These are phyloP conservation scores for Antedon mediterranea DNA, from an alignment of 53 echinoderm and acorn worm genomes.

Conservation along the genomic window DNA sequence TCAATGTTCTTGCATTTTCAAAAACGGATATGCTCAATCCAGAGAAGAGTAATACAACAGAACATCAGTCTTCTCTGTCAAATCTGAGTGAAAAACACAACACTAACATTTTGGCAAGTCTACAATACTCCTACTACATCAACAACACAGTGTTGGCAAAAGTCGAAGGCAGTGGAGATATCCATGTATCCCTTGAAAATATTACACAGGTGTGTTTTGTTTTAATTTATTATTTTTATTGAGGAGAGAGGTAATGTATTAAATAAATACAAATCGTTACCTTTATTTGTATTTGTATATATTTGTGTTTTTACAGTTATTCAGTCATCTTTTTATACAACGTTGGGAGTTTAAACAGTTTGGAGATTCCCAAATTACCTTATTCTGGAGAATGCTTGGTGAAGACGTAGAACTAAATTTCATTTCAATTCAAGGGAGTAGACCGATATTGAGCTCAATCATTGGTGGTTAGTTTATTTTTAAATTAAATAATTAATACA, in stretches of 20 bases:
- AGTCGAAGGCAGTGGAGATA: not conserved
- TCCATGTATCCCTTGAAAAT: not conserved
- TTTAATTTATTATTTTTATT: not conserved
- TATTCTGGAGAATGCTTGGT: not conserved
- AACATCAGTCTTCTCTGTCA: no score
- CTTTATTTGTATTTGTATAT: no score
- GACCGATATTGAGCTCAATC: not conserved
- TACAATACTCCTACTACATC: not conserved
- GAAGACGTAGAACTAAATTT: not conserved
- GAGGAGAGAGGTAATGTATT: no score
- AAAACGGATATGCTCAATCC: not conserved
- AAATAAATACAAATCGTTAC: no score
- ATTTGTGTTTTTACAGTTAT: not conserved
- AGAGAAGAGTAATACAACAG: not conserved
- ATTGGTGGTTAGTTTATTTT: not conserved
- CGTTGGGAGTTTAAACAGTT: not conserved
- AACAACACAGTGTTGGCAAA: not conserved
- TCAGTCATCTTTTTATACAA: not conserved
- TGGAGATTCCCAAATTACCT: not conserved
- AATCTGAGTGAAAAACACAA: not conserved
- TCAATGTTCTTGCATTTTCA: not conserved
- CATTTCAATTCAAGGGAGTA: not conserved
- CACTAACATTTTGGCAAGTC: not conserved
- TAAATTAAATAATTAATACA: not conserved
- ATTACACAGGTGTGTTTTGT: not conserved